A percentile compares a stretch with the other conserved stretches of the same genome.
Conservation (phyloP, 2,888 invertebrate genomes). For the Drymonia ruficornis region DNA sequence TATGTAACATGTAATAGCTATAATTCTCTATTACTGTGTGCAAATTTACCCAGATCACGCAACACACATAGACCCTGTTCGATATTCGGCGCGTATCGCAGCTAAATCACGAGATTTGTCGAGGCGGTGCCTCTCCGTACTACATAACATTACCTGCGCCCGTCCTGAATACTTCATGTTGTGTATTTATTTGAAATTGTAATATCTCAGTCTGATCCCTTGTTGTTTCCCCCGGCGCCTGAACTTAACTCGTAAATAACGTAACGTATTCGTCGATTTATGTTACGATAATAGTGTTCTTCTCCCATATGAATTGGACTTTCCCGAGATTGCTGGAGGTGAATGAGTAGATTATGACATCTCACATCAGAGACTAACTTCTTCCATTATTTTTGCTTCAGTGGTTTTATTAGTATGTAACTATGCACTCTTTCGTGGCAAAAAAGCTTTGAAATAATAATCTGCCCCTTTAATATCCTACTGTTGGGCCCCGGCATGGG, state of each 20-base stretch:
- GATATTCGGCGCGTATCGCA: conserved; percentile 81
- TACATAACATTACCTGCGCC: conserved; percentile 81
- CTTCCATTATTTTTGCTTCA: conserved; percentile 2
- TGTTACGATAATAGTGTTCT: conserved; percentile 67
- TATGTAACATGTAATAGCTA: conserved; percentile 58
- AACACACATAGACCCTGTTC: conserved; percentile 74
- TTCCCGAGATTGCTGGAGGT: conserved; percentile 38
- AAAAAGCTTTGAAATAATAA: conserved; percentile 1
- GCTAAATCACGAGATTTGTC: conserved; percentile 84
- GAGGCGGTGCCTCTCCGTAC: conserved; percentile 74
- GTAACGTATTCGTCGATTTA: conserved; percentile 74
- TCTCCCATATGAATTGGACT: conserved; percentile 55
- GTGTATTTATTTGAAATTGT: conserved; percentile 83
- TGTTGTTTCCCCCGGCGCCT: conserved; percentile 71
- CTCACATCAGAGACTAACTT: conserved; percentile 16
- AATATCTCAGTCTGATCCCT: conserved; percentile 79
- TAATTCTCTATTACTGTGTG: conserved; percentile 77
- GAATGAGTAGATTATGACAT: conserved; percentile 24
- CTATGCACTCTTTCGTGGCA: background rate
- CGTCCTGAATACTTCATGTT: conserved; percentile 82
- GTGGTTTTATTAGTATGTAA: conserved; percentile 4
- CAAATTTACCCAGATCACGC: conserved; percentile 81
- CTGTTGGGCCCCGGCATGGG: background rate
- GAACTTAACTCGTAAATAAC: conserved; percentile 77
- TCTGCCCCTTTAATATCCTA: background rate